Conservation (phyloP, 1,140 invertebrate species). For the Trichogramma pretiosum region DNA sequence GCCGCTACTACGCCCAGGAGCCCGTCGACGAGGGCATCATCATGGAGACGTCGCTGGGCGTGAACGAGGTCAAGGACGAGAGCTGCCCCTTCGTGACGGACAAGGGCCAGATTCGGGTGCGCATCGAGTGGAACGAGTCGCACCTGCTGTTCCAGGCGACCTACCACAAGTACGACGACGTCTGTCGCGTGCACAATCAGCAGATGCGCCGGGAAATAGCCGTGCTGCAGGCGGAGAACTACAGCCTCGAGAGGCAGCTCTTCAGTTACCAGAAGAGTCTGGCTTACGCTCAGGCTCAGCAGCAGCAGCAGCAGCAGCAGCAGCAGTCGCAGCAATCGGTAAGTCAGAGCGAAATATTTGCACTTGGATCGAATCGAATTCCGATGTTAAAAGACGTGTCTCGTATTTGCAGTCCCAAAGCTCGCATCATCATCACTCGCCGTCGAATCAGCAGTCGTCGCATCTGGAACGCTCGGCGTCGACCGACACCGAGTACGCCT, state of each 20-base stretch:
- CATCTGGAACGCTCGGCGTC: constrained; percentile 54
- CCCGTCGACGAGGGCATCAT: constrained; percentile 73
- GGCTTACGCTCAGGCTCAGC: constrained; percentile 59
- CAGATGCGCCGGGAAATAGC: constrained; percentile 82
- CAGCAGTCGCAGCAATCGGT: neutral
- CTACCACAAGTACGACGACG: constrained; percentile 81
- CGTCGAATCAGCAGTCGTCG: constrained; percentile 33
- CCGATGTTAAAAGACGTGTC: too few species aligned
- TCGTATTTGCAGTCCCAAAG: too few species aligned
- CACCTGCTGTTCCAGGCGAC: constrained; percentile 76
- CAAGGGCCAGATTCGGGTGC: constrained; percentile 66
- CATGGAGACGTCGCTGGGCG: constrained; percentile 72
- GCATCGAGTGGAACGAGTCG: constrained; percentile 80
- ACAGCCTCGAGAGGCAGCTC: constrained; percentile 73
- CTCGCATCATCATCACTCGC: too few species aligned
- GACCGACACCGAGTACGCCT: constrained; percentile 68
- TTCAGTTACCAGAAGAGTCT: constrained; percentile 82
- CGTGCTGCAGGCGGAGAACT: constrained; percentile 77
- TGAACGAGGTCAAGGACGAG: constrained; percentile 71
- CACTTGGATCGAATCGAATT: too few species aligned
- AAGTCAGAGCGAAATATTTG: too few species aligned
- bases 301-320: constrained; percentile 25
- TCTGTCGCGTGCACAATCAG: constrained; percentile 72
- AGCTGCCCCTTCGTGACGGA: constrained; percentile 68
- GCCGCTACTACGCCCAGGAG: constrained; percentile 78